Percentiles rank a stretch among this genome's conserved stretches.
Evolutionary conservation across 2,797 vertebrate genomes (phyloP).

Genomic region (Vespertilio murinus): DNA sequence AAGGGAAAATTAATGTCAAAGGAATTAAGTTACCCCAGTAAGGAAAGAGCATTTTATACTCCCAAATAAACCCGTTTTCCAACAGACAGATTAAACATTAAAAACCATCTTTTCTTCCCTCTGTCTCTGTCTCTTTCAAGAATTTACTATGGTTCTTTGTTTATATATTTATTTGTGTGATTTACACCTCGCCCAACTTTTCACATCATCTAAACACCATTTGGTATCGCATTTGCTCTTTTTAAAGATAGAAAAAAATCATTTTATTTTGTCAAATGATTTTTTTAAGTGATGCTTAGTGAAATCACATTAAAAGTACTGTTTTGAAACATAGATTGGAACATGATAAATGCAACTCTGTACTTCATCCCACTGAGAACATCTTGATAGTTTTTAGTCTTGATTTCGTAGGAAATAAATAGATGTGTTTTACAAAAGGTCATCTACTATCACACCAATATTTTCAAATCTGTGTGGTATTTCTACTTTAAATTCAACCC

Average conservation of each 20-base stretch:
- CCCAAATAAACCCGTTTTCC: neutral
- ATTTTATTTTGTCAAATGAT: conserved; percentile 8
- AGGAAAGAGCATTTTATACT: neutral
- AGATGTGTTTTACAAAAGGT: conserved; percentile 46
- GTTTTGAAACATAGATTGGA: conserved; percentile 31
- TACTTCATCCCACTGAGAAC: neutral
- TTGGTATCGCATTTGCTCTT: neutral
- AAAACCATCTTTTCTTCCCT: neutral
- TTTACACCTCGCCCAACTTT: neutral
- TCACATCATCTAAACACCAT: neutral
- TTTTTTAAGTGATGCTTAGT: conserved; percentile 25
- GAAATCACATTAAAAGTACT: conserved; percentile 42
- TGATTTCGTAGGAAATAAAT: conserved; percentile 56
- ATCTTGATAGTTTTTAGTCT: neutral
- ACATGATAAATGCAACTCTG: conserved; percentile 8
- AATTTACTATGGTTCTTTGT: neutral
- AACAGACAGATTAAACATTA: neutral
- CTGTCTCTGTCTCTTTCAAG: neutral
- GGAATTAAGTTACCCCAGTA: neutral
- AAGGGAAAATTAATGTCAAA: conserved; percentile 5
- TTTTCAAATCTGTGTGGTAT: neutral
- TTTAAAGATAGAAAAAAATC: conserved; percentile 13
- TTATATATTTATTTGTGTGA: neutral
- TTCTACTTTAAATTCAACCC: neutral
- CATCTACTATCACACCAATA: neutral